phyloP scores from a whole-genome alignment of 1,140 invertebrate species.

The Calosoma granatense region DNA sequence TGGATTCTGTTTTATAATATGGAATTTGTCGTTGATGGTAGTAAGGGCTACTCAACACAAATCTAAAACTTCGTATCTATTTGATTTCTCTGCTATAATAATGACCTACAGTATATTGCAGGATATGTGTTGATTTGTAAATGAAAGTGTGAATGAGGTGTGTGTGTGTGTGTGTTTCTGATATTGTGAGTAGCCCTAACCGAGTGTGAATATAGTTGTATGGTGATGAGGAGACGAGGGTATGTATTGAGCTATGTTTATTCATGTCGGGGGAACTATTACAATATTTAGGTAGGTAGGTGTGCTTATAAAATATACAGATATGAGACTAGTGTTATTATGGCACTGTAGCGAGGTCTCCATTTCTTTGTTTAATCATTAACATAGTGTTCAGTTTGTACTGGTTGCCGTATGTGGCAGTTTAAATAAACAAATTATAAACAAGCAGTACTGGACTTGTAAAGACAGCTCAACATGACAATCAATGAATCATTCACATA shows the following conservation, averaged over 20 bases:
- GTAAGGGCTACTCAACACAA: background rate
- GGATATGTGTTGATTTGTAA: background rate
- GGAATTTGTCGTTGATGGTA: background rate
- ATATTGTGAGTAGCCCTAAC: background rate
- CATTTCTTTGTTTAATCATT: background rate
- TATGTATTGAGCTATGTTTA: background rate
- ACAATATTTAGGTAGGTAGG: background rate
- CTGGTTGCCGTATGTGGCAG: background rate
- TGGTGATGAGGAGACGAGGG: background rate
- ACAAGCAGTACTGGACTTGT: background rate
- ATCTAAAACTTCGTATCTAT: background rate
- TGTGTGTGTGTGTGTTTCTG: background rate
- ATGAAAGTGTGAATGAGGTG: background rate
- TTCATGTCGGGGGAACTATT: background rate
- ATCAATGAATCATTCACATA: background rate
- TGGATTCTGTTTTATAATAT: background rate
- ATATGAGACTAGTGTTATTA: background rate
- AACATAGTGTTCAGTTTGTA: constrained; percentile 5
- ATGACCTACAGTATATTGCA: background rate
- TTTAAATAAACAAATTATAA: background rate
- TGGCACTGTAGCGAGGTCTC: constrained; percentile 2
- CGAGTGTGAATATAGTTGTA: background rate
- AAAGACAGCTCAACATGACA: background rate
- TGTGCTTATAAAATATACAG: background rate
- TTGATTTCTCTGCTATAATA: background rate